Percentiles rank a stretch among this genome's conserved stretches.
Conservation (phyloP, 2,797 vertebrate genomes). For the Phalloptychus januarius region DNA sequence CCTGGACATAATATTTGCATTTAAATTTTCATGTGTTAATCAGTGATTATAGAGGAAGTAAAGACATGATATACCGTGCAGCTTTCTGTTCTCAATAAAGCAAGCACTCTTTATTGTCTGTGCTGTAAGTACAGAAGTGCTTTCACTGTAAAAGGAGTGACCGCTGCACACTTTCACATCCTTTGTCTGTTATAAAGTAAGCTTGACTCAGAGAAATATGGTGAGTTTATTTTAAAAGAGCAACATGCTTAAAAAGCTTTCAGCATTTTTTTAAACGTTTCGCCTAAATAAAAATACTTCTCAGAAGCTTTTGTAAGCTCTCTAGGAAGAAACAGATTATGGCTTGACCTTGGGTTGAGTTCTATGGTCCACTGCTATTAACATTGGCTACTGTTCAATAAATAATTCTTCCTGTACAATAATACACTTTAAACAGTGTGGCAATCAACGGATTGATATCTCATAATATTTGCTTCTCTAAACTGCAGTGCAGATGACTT, state of each 20-base stretch:
- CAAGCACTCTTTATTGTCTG: slow-evolving; percentile 3
- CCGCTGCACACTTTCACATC: neutral
- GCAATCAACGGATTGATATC: neutral
- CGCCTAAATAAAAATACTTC: neutral
- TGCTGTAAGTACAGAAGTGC: neutral
- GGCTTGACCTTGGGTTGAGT: neutral
- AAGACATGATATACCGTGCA: neutral
- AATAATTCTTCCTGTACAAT: neutral
- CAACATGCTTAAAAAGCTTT: neutral
- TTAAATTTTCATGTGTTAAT: slow-evolving; percentile 33
- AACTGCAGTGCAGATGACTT: neutral
- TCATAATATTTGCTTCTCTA: neutral
- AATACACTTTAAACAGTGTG: neutral
- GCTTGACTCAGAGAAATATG: neutral
- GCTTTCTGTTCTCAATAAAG: slow-evolving; percentile 9
- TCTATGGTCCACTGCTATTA: neutral
- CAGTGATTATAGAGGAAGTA: slow-evolving; percentile 44
- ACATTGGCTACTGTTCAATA: neutral
- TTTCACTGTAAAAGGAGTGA: neutral
- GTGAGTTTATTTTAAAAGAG: neutral
- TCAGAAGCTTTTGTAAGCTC: neutral
- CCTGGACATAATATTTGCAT: slow-evolving; percentile 50
- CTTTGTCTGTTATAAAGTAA: neutral
- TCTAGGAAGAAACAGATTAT: neutral
- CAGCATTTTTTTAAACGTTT: neutral